These are phyloP conservation scores for Phalacrocorax carbo DNA, from an alignment of 2,113 vertebrate species.

Conservation along the genomic window DNA sequence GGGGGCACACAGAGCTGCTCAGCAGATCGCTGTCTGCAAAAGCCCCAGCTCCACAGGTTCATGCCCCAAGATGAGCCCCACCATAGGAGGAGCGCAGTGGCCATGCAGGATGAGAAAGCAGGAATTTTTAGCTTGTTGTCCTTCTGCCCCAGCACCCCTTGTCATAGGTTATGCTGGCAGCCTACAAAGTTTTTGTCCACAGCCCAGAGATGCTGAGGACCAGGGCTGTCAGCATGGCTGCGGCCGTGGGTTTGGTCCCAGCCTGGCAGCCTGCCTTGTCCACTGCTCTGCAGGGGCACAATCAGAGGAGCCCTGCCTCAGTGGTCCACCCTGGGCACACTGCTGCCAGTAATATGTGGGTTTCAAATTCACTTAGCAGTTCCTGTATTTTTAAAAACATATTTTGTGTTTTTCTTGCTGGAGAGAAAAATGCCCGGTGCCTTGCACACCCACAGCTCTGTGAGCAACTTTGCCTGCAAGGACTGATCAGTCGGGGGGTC, in stretches of 20 bases:
- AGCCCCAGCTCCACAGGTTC: neutral
- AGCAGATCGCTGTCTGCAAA: neutral
- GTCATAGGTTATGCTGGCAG: neutral
- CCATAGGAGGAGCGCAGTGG: neutral
- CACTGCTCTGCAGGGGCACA: neutral
- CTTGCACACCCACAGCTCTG: neutral
- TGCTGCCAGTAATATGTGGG: fast-evolving
- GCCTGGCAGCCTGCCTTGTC: neutral
- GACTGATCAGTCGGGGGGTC: neutral
- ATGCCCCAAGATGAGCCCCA: neutral
- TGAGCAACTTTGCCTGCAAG: neutral
- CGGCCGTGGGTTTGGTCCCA: neutral
- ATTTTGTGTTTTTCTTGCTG: neutral
- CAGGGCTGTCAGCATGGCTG: fast-evolving
- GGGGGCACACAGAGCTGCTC: neutral
- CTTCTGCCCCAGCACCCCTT: no score
- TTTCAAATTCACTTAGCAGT: neutral
- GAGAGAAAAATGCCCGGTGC: neutral
- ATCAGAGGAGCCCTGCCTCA: neutral
- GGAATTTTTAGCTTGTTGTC: neutral
- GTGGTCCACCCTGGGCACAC: fast-evolving
- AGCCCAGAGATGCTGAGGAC: neutral
- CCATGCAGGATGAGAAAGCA: neutral
- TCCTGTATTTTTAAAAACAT: neutral
- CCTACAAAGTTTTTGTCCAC: neutral